Conservation (phyloP, 92 coral and sea anemone genomes). For the Isaurus tuberculatus region DNA sequence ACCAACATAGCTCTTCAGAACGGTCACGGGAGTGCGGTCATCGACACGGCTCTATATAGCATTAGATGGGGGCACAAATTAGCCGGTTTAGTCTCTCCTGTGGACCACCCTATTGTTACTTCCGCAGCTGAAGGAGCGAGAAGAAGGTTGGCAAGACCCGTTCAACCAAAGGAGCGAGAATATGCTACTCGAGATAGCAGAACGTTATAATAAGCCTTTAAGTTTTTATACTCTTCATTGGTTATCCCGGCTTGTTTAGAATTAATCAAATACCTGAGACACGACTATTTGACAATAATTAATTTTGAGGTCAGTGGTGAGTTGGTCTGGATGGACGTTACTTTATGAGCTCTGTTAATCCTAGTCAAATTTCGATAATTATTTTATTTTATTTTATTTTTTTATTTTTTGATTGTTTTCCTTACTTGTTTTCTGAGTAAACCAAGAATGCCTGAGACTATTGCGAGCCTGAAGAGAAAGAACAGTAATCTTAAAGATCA, state of each 20-base stretch:
- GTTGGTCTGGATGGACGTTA: too few relatives aligned
- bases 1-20: neutral
- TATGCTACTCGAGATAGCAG: conserved; percentile 42
- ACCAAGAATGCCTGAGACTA: too few relatives aligned
- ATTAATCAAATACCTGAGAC: conserved; percentile 1
- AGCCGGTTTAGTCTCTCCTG: neutral
- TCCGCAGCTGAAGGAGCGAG: conserved; percentile 19
- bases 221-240: conserved; percentile 6
- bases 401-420: too few relatives aligned
- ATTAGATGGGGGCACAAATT: neutral
- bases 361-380: too few relatives aligned
- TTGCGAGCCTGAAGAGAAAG: too few relatives aligned
- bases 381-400: too few relatives aligned
- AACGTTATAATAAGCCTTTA: conserved; percentile 5
- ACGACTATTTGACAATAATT: conserved; percentile 32
- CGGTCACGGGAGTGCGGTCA: neutral
- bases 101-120: neutral
- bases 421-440: too few relatives aligned
- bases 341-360: too few relatives aligned
- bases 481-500: too few relatives aligned
- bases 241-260: conserved; percentile 22
- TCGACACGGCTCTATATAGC: neutral
- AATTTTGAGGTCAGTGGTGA: too few relatives aligned
- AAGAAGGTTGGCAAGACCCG: conserved; percentile 48
- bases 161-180: conserved; percentile 46